Evolutionary conservation across 2,113 vertebrate species (phyloP).

Genomic region (Pteronura brasiliensis): DNA sequence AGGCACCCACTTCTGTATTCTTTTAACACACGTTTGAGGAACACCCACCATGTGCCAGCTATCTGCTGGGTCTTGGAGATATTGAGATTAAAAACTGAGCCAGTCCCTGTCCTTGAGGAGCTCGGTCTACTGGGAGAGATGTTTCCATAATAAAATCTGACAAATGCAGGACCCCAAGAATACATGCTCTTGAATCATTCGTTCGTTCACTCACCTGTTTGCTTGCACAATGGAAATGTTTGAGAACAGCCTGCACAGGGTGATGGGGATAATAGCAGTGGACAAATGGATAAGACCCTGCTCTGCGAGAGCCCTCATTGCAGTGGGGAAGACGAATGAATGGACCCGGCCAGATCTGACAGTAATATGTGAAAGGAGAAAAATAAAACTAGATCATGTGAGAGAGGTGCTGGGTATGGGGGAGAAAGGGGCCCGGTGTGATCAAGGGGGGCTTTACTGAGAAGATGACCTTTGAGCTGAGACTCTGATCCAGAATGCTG

Average conservation of each 20-base stretch:
- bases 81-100: not conserved
- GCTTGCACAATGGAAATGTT: not conserved
- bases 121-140: not conserved
- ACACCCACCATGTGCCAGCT: not conserved
- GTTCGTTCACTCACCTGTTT: too few relatives aligned
- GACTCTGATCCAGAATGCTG: not conserved
- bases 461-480: not conserved
- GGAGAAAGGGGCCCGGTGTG: not conserved
- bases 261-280: rapidly evolving
- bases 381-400: not conserved
- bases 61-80: not conserved
- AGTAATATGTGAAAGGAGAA: not conserved
- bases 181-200: not conserved
- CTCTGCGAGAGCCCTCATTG: not conserved
- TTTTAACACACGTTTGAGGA: not conserved
- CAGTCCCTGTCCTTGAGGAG: not conserved
- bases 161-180: not conserved
- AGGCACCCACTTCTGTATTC: not conserved
- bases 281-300: not conserved
- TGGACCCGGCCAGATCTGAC: rapidly evolving
- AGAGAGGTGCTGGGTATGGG: not conserved
- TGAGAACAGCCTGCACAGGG: rapidly evolving
- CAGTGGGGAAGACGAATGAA: not conserved
- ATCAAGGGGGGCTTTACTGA: not conserved
- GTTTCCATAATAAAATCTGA: not conserved